A percentile compares a stretch with the other conserved stretches of the same genome.
phyloP scores from a whole-genome alignment of 30 jellyfish, hydroid and myxozoan species.

The Pelagia noctiluca region DNA sequence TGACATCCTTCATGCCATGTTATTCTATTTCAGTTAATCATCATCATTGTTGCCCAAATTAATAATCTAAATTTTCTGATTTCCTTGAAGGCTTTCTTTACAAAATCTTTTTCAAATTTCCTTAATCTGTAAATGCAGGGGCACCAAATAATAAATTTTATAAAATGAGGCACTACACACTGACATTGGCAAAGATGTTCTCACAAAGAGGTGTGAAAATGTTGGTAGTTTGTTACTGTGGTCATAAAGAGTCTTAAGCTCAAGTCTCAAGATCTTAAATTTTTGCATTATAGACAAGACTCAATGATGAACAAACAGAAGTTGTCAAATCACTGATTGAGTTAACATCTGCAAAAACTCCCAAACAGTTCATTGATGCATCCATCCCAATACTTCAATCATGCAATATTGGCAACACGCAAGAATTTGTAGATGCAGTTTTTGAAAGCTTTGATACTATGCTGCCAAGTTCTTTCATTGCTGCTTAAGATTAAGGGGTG shows the following conservation, averaged over 20 bases:
- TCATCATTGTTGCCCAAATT: not conserved
- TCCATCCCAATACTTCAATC: too few relatives aligned
- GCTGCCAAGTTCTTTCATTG: too few relatives aligned
- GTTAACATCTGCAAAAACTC: slow-evolving; percentile 48
- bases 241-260: slow-evolving; percentile 27
- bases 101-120: not conserved
- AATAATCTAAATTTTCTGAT: slow-evolving; percentile 6
- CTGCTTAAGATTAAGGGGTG: too few relatives aligned
- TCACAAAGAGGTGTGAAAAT: not conserved
- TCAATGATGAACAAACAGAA: slow-evolving; percentile 16
- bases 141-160: not conserved
- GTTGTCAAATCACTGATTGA: slow-evolving; percentile 30
- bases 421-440: too few relatives aligned
- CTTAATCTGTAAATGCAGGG: slow-evolving; percentile 28
- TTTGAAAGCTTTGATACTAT: too few relatives aligned
- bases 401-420: too few relatives aligned
- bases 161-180: slow-evolving; percentile 15
- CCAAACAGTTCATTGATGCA: slow-evolving; percentile 38
- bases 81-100: not conserved
- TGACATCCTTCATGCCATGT: not conserved
- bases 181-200: slow-evolving; percentile 8
- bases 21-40: not conserved
- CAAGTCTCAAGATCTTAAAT: not conserved
- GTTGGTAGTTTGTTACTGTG: slow-evolving; percentile 20
- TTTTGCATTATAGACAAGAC: slow-evolving; percentile 18